Evolutionary conservation across 2,113 vertebrate species (phyloP), one percentile per base, ranked within the genome.

Genomic region (Calidris pygmaea): DNA sequence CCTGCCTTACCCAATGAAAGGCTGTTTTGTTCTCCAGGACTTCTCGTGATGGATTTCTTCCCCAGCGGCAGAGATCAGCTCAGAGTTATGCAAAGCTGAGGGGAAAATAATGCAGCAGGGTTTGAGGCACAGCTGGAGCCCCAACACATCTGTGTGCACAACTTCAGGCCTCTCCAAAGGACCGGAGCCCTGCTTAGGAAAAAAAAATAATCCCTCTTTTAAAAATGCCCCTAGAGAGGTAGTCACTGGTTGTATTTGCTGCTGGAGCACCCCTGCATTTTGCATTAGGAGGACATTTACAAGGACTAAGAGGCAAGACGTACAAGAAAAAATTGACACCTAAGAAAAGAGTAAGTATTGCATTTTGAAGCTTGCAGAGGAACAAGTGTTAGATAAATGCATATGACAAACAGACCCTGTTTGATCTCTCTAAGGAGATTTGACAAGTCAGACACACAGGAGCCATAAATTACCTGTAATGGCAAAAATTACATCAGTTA

Each of bases 391-490:
- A 95, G 72, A 89, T 71, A 89, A 96, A 94, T 95, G 86, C 74
- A 68, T 95, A 55, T 78, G 93, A 96, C 95, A 97, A 95, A 81
- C 53, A 95, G 91, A 62, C 63, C 35, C 45, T 48, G 50, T 97
- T 97, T 97, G 94, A 96, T 98, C 85, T 92, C 91, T 82, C n/a
- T 98, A 89, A 96, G 93, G 95, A 95, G 91, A 73, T 96, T 95
- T 95, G 94, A 93, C 95, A 97, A 96, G 93, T 88, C 85, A 97
- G 77, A 97, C 89, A 93, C 80, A 94, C 60, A 94, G 96, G 91
- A 97, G 91, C 94, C 93, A 94, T 95, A 95, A 94, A 97, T 97
- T 96, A 96, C 93, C 94, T 92, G 92, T 95, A 97, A 97, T 96
- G 83, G 93, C 87, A 95, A 91, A 96, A 96, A 96, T 96, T 96